Base-by-base conservation (phyloP, 2,888 invertebrate genomes). In the Callimorpha dominula region DNA sequence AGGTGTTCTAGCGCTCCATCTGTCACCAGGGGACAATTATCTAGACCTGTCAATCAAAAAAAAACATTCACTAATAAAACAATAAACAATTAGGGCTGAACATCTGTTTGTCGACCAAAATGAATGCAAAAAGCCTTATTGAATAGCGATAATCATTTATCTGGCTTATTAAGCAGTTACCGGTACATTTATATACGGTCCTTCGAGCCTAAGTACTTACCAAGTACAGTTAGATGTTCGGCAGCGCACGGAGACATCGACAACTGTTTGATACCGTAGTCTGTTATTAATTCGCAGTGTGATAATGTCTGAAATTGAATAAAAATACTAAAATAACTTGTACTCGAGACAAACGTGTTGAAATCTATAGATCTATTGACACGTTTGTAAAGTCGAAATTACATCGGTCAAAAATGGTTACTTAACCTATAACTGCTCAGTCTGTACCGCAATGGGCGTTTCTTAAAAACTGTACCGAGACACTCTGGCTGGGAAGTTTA, bases 1-100 rank as follows among this genome's bases (percentile, higher is more conserved):
- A 99, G 97, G 95, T 99, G 99, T 91, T 99, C 99, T 86, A 99
- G 95, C 69, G 99, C 98, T 31, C 98, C 98, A 95, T 99, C 99
- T 5, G 99, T 99, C 88, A 99, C 98, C 78, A 99, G 96, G 4
- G 99, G 99, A 94, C 99, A 99, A 96, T 99, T 99, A 96, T 99
- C 99, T 86, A 99, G 96, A 92, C 99, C 96, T 96, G 88, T 11
- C 54, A 57, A 49, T 65, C 52, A 52, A 8, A 64, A 46, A 3
- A 62, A 68, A 62, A n/a, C 31, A 46, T 9, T 9, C n/a, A 42
- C 31, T 31, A 31, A 31, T 31, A 15, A 64, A 54, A n/a, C 31
- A 60, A 17, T 6, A 15, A 52, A 0, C 5, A 60, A 12, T 12
- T 31, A 14, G 4, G 1, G 1, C 31, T 31, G 31, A 31, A 31